Conservation (phyloP, 2,113 vertebrate species). For the Formicarius rufipectus region DNA sequence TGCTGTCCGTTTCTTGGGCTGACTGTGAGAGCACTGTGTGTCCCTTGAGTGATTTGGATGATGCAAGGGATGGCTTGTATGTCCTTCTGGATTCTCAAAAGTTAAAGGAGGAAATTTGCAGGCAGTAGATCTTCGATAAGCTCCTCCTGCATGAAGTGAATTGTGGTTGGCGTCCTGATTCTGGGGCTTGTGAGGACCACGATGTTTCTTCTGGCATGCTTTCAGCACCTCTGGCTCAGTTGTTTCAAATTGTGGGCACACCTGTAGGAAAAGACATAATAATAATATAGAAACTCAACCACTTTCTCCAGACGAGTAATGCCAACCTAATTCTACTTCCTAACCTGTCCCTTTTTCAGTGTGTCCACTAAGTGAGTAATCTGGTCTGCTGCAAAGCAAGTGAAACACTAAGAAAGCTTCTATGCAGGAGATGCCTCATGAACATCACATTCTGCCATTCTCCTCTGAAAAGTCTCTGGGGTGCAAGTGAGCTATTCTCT, state of each 20-base stretch:
- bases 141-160: neutral
- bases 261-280: slow-evolving; percentile 63
- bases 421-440: neutral
- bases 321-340: neutral
- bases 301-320: neutral
- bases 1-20: neutral
- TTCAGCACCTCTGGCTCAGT: neutral
- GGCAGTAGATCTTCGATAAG: slow-evolving; percentile 54
- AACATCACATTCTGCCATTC: neutral
- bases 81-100: slow-evolving; percentile 64
- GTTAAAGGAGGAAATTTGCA: slow-evolving; percentile 78
- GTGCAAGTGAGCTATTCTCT: neutral
- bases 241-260: slow-evolving; percentile 84
- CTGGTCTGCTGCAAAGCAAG: neutral
- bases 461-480: neutral
- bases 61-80: neutral
- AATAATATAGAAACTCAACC: neutral
- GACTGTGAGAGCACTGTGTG: neutral
- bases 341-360: neutral
- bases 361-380: neutral
- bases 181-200: neutral
- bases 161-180: neutral
- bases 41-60: fast-evolving
- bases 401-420: neutral
- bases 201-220: neutral